Conservation (phyloP, 1,140 invertebrate genomes). For the Drosophila carrolli region DNA sequence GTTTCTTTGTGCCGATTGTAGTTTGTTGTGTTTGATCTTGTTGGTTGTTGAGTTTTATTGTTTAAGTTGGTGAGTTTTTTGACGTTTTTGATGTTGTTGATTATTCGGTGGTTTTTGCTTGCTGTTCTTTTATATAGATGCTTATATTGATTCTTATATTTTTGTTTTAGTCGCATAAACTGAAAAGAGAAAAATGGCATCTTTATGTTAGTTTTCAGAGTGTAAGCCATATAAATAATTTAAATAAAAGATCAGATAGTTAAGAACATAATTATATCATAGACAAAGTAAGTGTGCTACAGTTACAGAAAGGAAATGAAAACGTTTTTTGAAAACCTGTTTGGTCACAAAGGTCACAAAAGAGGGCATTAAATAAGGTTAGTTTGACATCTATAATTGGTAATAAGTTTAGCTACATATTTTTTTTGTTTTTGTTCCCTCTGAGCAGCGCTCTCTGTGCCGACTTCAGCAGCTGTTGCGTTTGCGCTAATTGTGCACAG, state of each 20-base stretch:
- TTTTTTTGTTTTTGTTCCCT: conserved; percentile 3
- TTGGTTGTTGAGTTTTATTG: conserved; percentile 9
- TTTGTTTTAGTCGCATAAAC: conserved; percentile 14
- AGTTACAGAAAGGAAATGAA: not conserved
- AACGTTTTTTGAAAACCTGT: not conserved
- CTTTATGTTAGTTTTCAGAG: no score
- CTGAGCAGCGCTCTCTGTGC: conserved; percentile 5
- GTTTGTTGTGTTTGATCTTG: conserved; percentile 29
- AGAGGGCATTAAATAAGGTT: conserved; percentile 1
- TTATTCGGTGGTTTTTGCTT: conserved; percentile 43
- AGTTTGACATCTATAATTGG: conserved; percentile 3
- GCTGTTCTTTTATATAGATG: conserved; percentile 21
- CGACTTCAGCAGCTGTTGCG: conserved; percentile 48
- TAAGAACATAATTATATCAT: no score
- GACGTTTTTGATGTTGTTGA: conserved; percentile 18
- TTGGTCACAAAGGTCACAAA: not conserved
- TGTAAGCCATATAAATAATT: no score
- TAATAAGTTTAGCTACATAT: conserved; percentile 7
- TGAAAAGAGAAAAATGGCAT: conserved; percentile 19
- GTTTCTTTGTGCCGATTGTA: conserved; percentile 3
- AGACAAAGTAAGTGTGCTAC: no score
- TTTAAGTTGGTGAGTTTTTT: conserved; percentile 29
- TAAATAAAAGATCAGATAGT: no score
- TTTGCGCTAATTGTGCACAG: conserved; percentile 77
- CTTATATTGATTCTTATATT: conserved; percentile 44